These are phyloP conservation scores for Lasioglossum vierecki DNA, from an alignment of 2,888 invertebrate genomes.

Conservation along the genomic window DNA sequence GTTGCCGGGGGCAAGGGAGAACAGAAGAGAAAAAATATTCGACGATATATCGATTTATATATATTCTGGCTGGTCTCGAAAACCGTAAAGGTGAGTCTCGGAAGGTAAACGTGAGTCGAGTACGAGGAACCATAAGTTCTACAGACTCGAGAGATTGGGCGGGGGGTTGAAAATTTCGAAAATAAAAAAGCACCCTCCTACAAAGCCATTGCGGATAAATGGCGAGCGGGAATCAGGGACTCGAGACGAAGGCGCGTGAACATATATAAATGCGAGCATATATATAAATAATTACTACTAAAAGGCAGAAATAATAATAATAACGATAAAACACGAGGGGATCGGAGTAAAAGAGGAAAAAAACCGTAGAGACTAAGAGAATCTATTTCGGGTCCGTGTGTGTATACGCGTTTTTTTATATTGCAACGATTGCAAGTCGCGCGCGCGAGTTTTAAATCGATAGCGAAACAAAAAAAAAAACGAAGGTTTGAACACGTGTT, in stretches of 20 bases:
- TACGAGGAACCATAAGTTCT: neutral
- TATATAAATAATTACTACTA: conserved; percentile 59
- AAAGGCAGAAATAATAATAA: conserved; percentile 48
- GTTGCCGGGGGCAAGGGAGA: conserved; percentile 32
- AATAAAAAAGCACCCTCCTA: neutral
- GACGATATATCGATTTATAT: conserved; percentile 73
- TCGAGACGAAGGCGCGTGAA: conserved; percentile 46
- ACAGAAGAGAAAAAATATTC: conserved; percentile 60
- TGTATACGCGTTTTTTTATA: conserved; percentile 71
- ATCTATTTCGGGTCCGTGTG: conserved; percentile 79
- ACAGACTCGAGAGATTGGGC: neutral
- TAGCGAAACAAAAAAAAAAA: conserved; percentile 15
- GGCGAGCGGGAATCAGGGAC: neutral
- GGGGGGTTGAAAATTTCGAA: neutral
- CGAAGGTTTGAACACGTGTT: neutral
- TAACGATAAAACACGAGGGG: conserved; percentile 37
- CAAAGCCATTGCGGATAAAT: neutral
- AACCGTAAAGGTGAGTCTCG: conserved; percentile 30
- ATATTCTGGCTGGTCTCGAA: conserved; percentile 50
- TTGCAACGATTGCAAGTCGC: conserved; percentile 56
- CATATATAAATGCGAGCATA: conserved; percentile 58
- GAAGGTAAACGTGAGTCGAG: neutral
- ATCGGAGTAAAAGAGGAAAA: conserved; percentile 9
- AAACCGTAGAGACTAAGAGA: conserved; percentile 60
- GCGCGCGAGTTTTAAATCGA: conserved; percentile 58